Base-by-base conservation (phyloP, 2,888 invertebrate genomes). In the Aspidapion aeneum region DNA sequence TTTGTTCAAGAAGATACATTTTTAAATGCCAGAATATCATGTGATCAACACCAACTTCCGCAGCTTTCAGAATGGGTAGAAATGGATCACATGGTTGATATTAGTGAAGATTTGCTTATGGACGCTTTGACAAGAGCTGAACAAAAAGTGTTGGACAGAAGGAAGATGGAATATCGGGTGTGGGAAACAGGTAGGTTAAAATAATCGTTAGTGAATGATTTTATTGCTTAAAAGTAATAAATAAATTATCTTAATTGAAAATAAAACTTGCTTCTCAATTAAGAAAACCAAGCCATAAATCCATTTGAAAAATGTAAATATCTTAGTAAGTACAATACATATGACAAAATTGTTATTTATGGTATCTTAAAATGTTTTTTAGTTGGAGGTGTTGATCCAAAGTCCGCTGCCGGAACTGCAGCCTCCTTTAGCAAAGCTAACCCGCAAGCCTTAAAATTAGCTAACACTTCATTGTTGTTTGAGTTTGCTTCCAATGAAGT, bases 401-500 rank as follows among this genome's bases (percentile, higher is more conserved):
- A 91, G 73, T 93, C 94, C 0, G 89, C 94, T 0, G 87, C 89
- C 16, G 94, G 95, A 1, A 93, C 90, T 0, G 94, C 94, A 0
- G 94, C 94, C 0, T 93, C 94, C 0, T 94, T 95, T 80, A 93
- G 93, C 62, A 94, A 94, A 74, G 94, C 95, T 20, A 95, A 92
- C 78, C 86, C 87, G 75, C 90, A 91, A 73, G 93, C 96, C 0
- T 78, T 95, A 7, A 84, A 90, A 64, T 80, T 94, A 21, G 93
- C 94, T 9, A 96, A 96, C 73, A 90, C 91, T 0, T 96, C 95
- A 0, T 83, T 94, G 9, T 86, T 94, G 73, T 88, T 91, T 63
- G 95, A 96, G 78, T 87, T 93, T 67, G 91, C 94, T 0, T 94
- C 95, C 0, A 91, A 92, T 72, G 93, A 94, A 80, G 88, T 95